Percentiles rank a stretch among this genome's conserved stretches.
Conservation (phyloP, 2,888 invertebrate species). For the Cerceris rybyensis region DNA sequence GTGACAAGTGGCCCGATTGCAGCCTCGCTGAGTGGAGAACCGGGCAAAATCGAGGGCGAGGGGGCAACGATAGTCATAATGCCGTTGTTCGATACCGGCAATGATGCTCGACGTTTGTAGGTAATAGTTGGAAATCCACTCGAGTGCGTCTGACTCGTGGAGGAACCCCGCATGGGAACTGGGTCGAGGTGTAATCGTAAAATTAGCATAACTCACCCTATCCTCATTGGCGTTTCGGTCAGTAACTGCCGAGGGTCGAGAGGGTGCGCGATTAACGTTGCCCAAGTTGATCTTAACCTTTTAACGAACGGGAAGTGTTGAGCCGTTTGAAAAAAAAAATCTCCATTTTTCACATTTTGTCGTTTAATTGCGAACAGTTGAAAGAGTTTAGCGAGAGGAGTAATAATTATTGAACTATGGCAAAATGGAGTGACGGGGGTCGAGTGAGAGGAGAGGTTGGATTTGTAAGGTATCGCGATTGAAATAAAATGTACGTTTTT, state of each 20-base stretch:
- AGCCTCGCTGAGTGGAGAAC: constrained; percentile 27
- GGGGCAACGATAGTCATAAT: constrained; percentile 51
- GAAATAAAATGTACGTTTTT: too few relatives aligned
- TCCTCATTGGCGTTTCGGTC: constrained; percentile 53
- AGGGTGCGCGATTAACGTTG: constrained; percentile 23
- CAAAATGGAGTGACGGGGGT: too few relatives aligned
- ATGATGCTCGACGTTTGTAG: constrained; percentile 51
- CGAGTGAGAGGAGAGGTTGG: too few relatives aligned
- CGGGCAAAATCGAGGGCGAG: constrained; percentile 21
- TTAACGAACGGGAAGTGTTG: too few relatives aligned
- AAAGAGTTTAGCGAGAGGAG: too few relatives aligned
- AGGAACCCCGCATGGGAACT: constrained; percentile 66
- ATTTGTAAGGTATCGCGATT: too few relatives aligned
- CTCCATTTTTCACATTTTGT: too few relatives aligned
- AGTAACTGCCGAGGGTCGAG: constrained; percentile 33
- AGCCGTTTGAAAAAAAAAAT: too few relatives aligned
- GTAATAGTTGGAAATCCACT: constrained; percentile 62
- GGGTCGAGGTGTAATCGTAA: constrained; percentile 71
- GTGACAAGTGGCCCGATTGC: constrained; percentile 50
- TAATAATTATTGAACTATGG: too few relatives aligned
- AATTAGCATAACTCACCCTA: constrained; percentile 72
- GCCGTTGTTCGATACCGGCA: constrained; percentile 50
- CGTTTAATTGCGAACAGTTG: too few relatives aligned
- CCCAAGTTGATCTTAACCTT: constrained; percentile 14
- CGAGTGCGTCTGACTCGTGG: constrained; percentile 50